Evolutionary conservation across 2,113 vertebrate species (phyloP).

Genomic region (Cranoglanis bouderius): DNA sequence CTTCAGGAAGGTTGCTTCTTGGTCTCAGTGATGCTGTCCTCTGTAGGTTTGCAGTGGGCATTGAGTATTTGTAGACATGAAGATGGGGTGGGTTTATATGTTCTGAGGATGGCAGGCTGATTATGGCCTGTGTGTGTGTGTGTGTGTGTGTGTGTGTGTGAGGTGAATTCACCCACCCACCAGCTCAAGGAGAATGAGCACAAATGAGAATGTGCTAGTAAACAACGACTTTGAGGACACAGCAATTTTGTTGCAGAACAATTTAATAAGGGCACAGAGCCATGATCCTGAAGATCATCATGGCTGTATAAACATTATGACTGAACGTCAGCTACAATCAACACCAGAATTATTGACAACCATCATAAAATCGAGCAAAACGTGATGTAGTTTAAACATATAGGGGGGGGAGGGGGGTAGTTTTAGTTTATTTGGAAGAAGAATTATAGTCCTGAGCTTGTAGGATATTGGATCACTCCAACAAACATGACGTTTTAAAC

Average conservation of each 20-base stretch:
- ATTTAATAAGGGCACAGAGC: not conserved
- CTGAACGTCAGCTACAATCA: not conserved
- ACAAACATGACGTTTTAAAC: not conserved
- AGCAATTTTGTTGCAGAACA: not conserved
- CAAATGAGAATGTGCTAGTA: conserved; percentile 52
- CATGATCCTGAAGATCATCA: not conserved
- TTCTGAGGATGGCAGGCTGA: conserved; percentile 67
- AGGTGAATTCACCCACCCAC: conserved; percentile 51
- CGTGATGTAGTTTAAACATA: not conserved
- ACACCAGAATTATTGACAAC: not conserved
- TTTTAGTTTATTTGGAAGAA: too few species aligned
- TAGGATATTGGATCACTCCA: not conserved
- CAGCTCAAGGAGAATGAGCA: conserved; percentile 48
- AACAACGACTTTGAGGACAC: conserved; percentile 7
- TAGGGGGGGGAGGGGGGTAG: too few species aligned
- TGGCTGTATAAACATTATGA: not conserved
- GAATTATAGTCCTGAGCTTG: not conserved
- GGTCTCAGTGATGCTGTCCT: conserved; percentile 44
- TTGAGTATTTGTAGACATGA: conserved; percentile 72
- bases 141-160: conserved; percentile 41
- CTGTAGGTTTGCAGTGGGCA: conserved; percentile 44
- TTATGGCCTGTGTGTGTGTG: conserved; percentile 62
- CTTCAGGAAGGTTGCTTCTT: not conserved
- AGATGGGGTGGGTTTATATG: conserved; percentile 77
- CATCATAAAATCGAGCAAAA: not conserved